Conservation (phyloP, 2,113 vertebrate genomes). For the Amia ocellicauda region DNA sequence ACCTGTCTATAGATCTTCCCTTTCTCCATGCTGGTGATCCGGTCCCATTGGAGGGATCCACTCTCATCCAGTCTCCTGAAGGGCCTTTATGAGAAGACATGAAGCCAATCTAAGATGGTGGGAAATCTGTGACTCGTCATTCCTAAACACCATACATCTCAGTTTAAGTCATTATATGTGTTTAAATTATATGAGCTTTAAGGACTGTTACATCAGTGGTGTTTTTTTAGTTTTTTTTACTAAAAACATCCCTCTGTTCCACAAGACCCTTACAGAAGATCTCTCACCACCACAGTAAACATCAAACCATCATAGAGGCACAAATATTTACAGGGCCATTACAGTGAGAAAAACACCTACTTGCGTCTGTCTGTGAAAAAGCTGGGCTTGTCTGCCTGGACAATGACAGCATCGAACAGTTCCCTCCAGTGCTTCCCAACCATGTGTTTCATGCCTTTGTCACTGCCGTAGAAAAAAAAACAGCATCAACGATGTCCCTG, state of each 20-base stretch:
- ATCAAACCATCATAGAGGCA: too few relatives aligned
- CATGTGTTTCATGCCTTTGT: conserved; percentile 78
- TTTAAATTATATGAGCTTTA: too few relatives aligned
- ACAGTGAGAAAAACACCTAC: conserved; percentile 41
- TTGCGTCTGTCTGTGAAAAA: conserved; percentile 74
- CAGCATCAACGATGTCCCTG: not conserved
- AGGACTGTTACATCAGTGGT: too few relatives aligned
- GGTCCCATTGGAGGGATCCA: conserved; percentile 73
- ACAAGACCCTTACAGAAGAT: too few relatives aligned
- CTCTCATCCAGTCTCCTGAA: conserved; percentile 72
- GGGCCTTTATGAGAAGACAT: conserved; percentile 47
- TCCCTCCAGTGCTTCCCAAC: conserved; percentile 73
- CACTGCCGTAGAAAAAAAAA: conserved; percentile 41
- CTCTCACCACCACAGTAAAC: too few relatives aligned
- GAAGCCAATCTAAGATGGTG: too few relatives aligned
- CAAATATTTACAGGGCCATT: too few relatives aligned
- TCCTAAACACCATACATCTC: too few relatives aligned
- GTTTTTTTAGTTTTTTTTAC: too few relatives aligned
- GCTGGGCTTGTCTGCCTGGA: conserved; percentile 74
- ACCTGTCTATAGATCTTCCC: conserved; percentile 79
- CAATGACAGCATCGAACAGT: conserved; percentile 72
- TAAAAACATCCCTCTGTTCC: too few relatives aligned
- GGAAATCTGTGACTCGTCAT: too few relatives aligned
- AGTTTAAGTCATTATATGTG: too few relatives aligned
- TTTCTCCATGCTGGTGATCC: conserved; percentile 69